These are phyloP conservation scores for Cygnus olor DNA, from an alignment of 2,797 vertebrate species.

Conservation along the genomic window DNA sequence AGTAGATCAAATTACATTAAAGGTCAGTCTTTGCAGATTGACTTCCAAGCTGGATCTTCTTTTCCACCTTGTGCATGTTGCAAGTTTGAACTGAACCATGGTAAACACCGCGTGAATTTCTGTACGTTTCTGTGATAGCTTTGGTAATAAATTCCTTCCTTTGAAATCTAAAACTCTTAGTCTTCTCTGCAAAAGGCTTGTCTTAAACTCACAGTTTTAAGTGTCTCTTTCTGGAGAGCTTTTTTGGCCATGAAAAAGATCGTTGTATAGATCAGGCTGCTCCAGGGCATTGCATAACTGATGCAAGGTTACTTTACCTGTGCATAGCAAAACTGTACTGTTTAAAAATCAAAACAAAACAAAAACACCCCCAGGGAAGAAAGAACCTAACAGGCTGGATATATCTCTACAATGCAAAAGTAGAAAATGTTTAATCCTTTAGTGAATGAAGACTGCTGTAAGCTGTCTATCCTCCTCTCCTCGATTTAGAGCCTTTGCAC, in stretches of 20 bases:
- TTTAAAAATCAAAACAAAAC: background rate
- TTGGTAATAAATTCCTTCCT: background rate
- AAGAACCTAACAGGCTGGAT: background rate
- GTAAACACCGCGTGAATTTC: background rate
- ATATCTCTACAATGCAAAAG: constrained; percentile 14
- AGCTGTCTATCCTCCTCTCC: background rate
- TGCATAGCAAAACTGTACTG: background rate
- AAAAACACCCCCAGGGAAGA: background rate
- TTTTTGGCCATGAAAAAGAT: background rate
- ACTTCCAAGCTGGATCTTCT: background rate
- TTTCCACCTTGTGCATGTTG: background rate
- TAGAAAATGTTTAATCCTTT: constrained; percentile 9
- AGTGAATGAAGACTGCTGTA: background rate
- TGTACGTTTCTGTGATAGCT: background rate
- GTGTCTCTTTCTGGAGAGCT: background rate
- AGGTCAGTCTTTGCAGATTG: background rate
- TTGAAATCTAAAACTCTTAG: background rate
- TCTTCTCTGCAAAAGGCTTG: background rate
- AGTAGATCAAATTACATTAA: background rate
- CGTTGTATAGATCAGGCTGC: background rate
- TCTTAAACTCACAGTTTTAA: background rate
- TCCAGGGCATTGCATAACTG: background rate
- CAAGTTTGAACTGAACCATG: background rate
- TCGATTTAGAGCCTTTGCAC: background rate
- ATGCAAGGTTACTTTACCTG: background rate